Percentiles rank a stretch among this genome's conserved stretches.
These are phyloP conservation scores for Trochalopteron elliotii DNA, from an alignment of 2,113 vertebrate genomes.

Conservation along the genomic window DNA sequence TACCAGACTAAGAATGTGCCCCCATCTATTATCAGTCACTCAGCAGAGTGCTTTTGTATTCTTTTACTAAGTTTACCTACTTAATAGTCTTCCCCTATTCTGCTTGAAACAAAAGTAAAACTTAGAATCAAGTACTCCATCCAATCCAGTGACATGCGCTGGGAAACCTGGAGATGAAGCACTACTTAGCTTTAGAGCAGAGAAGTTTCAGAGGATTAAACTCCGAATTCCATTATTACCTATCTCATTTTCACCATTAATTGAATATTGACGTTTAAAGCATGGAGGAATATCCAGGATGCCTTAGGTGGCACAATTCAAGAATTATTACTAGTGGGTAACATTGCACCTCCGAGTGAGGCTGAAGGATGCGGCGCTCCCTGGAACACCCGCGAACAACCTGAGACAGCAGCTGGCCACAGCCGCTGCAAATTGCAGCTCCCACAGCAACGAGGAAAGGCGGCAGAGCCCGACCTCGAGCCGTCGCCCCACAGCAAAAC, in stretches of 20 bases:
- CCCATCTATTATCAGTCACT: neutral
- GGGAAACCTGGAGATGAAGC: neutral
- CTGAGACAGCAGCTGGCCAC: too few species aligned
- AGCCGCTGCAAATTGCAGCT: too few species aligned
- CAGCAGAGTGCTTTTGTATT: neutral
- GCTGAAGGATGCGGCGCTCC: neutral
- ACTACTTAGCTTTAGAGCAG: neutral
- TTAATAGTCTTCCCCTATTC: neutral
- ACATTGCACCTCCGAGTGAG: fast-evolving
- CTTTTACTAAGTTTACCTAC: neutral
- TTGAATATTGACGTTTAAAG: neutral
- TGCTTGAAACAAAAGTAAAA: neutral
- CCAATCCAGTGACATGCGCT: neutral
- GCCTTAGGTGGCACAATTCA: neutral
- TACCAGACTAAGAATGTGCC: neutral
- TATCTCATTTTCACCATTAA: neutral
- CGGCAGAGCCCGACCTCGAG: fast-evolving
- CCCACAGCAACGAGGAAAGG: fast-evolving
- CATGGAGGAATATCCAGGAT: neutral
- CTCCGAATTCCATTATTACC: neutral
- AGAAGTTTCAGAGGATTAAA: neutral
- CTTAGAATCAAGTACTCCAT: neutral
- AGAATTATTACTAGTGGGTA: fast-evolving
- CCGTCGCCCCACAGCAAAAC: fast-evolving
- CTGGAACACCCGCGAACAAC: fast-evolving